Conservation (phyloP, 2,888 invertebrate species). For the Cactoblastis cactorum region DNA sequence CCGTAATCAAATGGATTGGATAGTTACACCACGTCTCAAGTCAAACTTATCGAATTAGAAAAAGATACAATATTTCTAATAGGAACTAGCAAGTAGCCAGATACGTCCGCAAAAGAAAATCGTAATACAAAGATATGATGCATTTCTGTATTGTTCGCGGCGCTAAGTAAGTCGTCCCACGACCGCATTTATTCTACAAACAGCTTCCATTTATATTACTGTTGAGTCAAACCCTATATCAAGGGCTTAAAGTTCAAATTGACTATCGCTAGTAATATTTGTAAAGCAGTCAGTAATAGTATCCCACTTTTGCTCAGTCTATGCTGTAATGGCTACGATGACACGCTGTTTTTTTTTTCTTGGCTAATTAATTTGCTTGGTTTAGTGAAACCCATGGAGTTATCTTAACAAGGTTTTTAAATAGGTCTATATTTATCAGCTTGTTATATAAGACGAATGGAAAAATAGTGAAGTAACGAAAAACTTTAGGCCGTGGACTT, state of each 20-base stretch:
- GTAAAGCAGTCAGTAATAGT: constrained; percentile 26
- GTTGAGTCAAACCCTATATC: constrained; percentile 12
- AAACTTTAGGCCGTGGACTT: no score
- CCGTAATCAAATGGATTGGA: no score
- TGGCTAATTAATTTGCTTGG: constrained; percentile 57
- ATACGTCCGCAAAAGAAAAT: constrained; percentile 32
- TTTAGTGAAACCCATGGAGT: constrained; percentile 58
- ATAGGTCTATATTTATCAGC: no score
- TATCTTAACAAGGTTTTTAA: no score
- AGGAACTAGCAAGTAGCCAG: constrained; percentile 23
- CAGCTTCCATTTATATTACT: constrained; percentile 11
- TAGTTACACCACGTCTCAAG: no score
- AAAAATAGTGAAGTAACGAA: no score
- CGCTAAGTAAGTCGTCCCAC: constrained; percentile 43
- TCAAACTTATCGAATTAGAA: not conserved
- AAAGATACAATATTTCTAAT: constrained; percentile 13
- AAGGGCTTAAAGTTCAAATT: constrained; percentile 18
- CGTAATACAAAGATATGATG: constrained; percentile 27
- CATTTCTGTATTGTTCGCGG: constrained; percentile 42
- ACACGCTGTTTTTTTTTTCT: constrained; percentile 49
- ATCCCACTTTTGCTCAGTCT: constrained; percentile 50
- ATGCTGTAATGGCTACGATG: constrained; percentile 45
- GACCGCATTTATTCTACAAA: constrained; percentile 28
- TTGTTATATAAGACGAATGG: no score
- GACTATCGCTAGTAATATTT: not conserved